Evolutionary conservation across 2,113 vertebrate genomes (phyloP), one percentile per base, ranked within the genome.

Genomic region (Corythoichthys haematopterus): DNA sequence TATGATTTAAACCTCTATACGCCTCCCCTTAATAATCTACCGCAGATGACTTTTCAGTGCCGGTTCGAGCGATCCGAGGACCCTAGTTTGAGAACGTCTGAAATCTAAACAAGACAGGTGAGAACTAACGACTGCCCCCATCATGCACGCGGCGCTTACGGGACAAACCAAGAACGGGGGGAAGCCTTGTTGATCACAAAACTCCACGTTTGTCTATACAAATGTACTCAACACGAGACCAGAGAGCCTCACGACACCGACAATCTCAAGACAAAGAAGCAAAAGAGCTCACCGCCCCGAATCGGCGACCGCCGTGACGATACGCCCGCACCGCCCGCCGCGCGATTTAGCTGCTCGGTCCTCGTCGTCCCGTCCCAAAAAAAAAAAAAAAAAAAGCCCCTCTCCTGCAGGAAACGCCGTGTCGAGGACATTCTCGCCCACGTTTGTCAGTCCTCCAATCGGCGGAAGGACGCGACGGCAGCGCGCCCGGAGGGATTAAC

Each of bases 161-260:
- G 69, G 61, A 46, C 7, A 28, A 75, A 69, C 61, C 15, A 67
- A 68, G 2, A 52, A 12, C 0, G 20, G 55, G 33, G 11, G 12
- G 11, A 71, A 71, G 87, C 81, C 79, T 82, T 89, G 86, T 84
- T 88, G 75, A 69, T 86, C 89, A 90, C 87, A 84, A 81, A 89
- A 89, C 87, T 90, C 89, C 89, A 90, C 88, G 88, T 90, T 90
- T 89, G 87, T 89, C 87, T 89, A 88, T 89, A 86, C 87, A 89
- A 89, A 90, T 82, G 79, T 84, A 90, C 86, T 87, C 82, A 56
- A 88, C 86, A 88, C 76, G 78, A 81, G 85, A 78, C 83, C 65
- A 78, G 73, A 85, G 74, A 89, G 83, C 84, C 85, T 88, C 83
- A 90, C 87, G 68, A 88, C 74, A 88, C 82, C 77, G 75, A 90